A percentile compares a stretch with the other conserved stretches of the same genome.
These are phyloP conservation scores for Neuroterus valhalla DNA, from an alignment of 1,140 invertebrate genomes.

Conservation along the genomic window DNA sequence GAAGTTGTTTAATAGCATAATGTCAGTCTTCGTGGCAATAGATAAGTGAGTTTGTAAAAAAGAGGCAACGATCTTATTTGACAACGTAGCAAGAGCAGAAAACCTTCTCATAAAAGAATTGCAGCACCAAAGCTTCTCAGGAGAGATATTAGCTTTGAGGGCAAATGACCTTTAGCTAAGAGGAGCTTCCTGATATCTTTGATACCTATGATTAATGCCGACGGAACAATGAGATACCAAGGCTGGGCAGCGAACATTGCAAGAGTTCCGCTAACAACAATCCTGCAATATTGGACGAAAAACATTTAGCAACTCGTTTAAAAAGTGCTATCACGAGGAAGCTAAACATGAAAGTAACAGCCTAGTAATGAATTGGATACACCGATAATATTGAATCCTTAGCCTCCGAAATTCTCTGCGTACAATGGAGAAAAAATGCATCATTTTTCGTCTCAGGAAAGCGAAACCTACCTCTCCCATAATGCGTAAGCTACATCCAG, in stretches of 20 bases:
- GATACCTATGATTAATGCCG: neutral
- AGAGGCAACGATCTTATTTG: too few relatives aligned
- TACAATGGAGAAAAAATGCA: neutral
- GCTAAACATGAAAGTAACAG: neutral
- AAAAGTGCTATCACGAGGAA: neutral
- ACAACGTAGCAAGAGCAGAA: too few relatives aligned
- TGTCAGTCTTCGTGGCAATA: too few relatives aligned
- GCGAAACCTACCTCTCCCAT: neutral
- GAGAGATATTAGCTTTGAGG: too few relatives aligned
- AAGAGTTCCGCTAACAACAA: neutral
- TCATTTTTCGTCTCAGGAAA: neutral
- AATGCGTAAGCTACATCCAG: neutral
- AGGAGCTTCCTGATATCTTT: too few relatives aligned
- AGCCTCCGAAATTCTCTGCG: neutral
- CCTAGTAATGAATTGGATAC: neutral
- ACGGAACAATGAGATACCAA: neutral
- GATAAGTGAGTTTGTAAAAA: too few relatives aligned
- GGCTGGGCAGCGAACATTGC: neutral
- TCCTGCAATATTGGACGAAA: neutral
- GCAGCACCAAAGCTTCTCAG: too few relatives aligned
- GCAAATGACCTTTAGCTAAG: too few relatives aligned
- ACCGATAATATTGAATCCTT: neutral
- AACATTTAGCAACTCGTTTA: constrained; percentile 6
- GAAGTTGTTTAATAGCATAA: too few relatives aligned
- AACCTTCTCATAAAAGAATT: too few relatives aligned